Evolutionary conservation across 2,888 invertebrate genomes (phyloP).

Genomic region (Orthosia gothica): DNA sequence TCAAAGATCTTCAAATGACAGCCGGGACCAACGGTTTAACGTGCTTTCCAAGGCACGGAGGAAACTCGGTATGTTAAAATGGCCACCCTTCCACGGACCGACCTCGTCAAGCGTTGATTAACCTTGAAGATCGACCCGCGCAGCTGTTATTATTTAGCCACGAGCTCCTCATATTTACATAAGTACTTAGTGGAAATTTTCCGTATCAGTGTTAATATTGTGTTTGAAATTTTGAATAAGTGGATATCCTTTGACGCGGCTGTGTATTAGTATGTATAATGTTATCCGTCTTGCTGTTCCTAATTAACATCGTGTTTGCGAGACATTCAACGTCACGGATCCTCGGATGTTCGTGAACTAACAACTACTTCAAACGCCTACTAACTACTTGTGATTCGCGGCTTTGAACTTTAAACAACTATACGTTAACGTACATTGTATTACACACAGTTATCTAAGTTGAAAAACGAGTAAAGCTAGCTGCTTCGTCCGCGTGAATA

Average conservation of each 20-base stretch:
- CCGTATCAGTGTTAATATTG: background rate
- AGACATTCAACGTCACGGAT: slow-evolving; percentile 41
- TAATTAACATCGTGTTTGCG: slow-evolving; percentile 53
- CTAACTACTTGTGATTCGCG: slow-evolving; percentile 45
- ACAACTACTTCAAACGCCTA: slow-evolving; percentile 53
- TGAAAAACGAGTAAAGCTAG: slow-evolving; percentile 39
- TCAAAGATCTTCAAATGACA: too few relatives aligned
- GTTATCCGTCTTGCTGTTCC: slow-evolving; percentile 31
- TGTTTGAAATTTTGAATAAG: background rate
- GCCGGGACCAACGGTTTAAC: too few relatives aligned
- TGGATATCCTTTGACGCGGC: background rate
- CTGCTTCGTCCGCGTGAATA: slow-evolving; percentile 22
- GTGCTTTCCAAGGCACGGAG: too few relatives aligned
- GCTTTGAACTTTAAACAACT: slow-evolving; percentile 54
- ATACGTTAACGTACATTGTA: slow-evolving; percentile 19
- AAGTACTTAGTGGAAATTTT: slow-evolving; percentile 7
- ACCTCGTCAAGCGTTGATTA: too few relatives aligned
- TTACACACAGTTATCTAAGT: slow-evolving; percentile 11
- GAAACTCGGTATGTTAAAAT: too few relatives aligned
- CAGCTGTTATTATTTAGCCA: too few relatives aligned
- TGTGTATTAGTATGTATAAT: slow-evolving; percentile 24
- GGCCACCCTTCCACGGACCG: too few relatives aligned
- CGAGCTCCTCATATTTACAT: too few relatives aligned
- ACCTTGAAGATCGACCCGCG: too few relatives aligned
- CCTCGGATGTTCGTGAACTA: slow-evolving; percentile 42